Conservation (phyloP, 2,888 invertebrate genomes). For the Conchocele bisecta region DNA sequence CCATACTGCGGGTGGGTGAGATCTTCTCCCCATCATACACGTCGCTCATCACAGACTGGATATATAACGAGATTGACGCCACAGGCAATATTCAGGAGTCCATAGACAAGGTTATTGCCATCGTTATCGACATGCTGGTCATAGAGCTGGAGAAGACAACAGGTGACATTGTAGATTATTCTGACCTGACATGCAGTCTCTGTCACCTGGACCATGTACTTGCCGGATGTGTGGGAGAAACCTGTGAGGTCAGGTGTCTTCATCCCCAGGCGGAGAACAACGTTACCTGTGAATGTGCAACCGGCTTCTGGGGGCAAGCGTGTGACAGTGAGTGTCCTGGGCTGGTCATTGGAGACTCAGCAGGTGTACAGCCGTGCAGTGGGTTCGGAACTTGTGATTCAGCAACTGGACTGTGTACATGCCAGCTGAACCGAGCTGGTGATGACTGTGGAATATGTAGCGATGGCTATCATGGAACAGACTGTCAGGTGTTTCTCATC, state of each 20-base stretch:
- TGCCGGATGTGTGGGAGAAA: constrained; percentile 40
- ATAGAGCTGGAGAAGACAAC: too few relatives aligned
- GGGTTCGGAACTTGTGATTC: constrained; percentile 59
- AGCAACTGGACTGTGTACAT: constrained; percentile 60
- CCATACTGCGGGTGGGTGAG: too few relatives aligned
- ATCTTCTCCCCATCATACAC: too few relatives aligned
- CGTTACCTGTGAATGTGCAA: constrained; percentile 51
- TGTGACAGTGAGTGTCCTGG: constrained; percentile 65
- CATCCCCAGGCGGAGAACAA: constrained; percentile 27
- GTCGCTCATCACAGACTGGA: too few relatives aligned
- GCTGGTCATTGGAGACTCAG: too few relatives aligned
- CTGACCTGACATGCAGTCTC: too few relatives aligned
- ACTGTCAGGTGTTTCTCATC: constrained; percentile 57
- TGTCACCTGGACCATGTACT: constrained; percentile 8
- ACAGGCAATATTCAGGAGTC: too few relatives aligned
- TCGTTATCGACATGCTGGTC: too few relatives aligned
- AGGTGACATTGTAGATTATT: too few relatives aligned
- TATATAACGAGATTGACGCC: too few relatives aligned
- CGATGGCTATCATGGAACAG: constrained; percentile 57
- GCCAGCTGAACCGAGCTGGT: constrained; percentile 58
- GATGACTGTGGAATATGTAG: constrained; percentile 57
- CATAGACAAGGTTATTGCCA: too few relatives aligned
- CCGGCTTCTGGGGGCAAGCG: constrained; percentile 62
- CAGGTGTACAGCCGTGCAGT: constrained; percentile 57
- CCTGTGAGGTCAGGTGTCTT: constrained; percentile 44